These are phyloP conservation scores for Nasonia vitripennis DNA, from an alignment of 1,140 invertebrate genomes.

Conservation along the genomic window DNA sequence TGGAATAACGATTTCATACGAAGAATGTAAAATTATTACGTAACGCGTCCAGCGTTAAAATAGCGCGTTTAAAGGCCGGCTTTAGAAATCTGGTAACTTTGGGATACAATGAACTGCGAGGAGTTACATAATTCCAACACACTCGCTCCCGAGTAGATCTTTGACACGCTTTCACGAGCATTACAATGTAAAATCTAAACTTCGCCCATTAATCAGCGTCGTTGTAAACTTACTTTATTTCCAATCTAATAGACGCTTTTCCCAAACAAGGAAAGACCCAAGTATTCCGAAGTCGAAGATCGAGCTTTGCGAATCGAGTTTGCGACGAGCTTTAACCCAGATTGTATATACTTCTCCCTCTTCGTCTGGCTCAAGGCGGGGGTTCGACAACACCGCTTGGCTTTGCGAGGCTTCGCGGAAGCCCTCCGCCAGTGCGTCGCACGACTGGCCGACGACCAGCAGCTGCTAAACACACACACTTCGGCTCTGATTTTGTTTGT, in stretches of 20 bases:
- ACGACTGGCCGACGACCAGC: not conserved
- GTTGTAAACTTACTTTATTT: not conserved
- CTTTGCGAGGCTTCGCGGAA: conserved; percentile 68
- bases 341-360: conserved; percentile 26
- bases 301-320: conserved; percentile 26
- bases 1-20: too few relatives aligned
- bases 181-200: not conserved
- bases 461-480: not conserved
- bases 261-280: not conserved
- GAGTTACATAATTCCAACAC: not conserved
- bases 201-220: not conserved
- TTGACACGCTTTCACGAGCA: not conserved
- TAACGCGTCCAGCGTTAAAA: not conserved
- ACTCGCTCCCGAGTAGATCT: not conserved
- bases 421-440: conserved; percentile 56
- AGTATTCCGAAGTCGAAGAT: conserved; percentile 2
- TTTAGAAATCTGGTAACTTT: not conserved
- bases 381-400: conserved; percentile 67
- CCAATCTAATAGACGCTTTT: too few relatives aligned
- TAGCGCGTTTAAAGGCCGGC: not conserved
- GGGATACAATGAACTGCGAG: not conserved
- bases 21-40: not conserved
- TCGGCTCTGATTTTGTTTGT: not conserved
- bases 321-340: conserved; percentile 48
- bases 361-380: conserved; percentile 28